Evolutionary conservation across 1,140 invertebrate species (phyloP), one percentile per base, ranked within the genome.

Genomic region (Fopius arisanus): DNA sequence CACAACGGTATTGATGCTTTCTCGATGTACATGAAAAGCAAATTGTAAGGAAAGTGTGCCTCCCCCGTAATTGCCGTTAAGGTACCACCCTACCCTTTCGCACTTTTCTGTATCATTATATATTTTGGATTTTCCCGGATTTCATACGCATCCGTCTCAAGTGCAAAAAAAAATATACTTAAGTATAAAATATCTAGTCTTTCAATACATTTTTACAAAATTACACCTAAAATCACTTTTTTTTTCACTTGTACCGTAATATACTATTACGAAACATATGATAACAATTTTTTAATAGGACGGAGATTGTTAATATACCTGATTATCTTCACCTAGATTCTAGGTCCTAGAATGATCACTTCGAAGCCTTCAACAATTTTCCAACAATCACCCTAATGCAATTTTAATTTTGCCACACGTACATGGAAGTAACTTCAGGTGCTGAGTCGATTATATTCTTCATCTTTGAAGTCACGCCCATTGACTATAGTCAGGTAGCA

Each of bases 1-100:
- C 54, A 59, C 54, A 59, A 59, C 54, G 54, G 54, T 59, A 59
- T 59, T 59, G 54, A 59, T 59, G 54, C 54, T 59, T 59, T 59
- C 54, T 59, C 54, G 23, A 23, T 59, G 10, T 59, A 28, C 54
- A 59, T 19, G 14, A 59, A 59, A 59, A 59, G 21, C 19, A 21
- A 59, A 59, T 23, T 0, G 54, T 59, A 26, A 28, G 54, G 54
- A 59, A 59, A 59, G 54, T 59, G 54, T 59, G 54, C 54, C 54
- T 59, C 3, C 23, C 9, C 43, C 23, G 19, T 59, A 28, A 59
- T 59, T 59, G 54, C 54, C 54, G 10, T 12, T 1, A 12, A 59
- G 23, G 23, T 48, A 48, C 16, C 43, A 28, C 54, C 54, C 54
- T 59, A 5, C 12, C 16, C 43, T 6, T 14, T 59, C 19, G 7